These are phyloP conservation scores for Urocynchramus pylzowi DNA, from an alignment of 2,113 vertebrate species.

Conservation along the genomic window DNA sequence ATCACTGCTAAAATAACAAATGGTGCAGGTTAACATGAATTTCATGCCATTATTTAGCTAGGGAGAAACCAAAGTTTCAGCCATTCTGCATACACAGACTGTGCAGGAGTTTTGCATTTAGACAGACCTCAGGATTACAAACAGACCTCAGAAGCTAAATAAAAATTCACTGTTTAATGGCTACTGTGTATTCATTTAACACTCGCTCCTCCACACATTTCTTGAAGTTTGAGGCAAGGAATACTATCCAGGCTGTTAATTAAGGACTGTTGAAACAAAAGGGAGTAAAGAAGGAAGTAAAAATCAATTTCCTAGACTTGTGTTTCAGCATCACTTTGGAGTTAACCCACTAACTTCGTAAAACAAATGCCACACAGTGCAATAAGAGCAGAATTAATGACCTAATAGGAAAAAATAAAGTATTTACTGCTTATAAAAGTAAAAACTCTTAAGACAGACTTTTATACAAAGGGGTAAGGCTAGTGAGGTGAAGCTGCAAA, in stretches of 20 bases:
- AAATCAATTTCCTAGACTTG: conserved; percentile 29
- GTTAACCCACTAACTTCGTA: neutral
- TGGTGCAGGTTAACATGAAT: neutral
- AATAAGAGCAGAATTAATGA: conserved; percentile 22
- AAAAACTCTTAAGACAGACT: neutral
- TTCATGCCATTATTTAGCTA: neutral
- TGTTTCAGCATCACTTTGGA: conserved; percentile 15
- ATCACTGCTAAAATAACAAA: conserved; percentile 37
- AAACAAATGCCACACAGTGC: conserved; percentile 6
- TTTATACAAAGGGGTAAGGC: neutral
- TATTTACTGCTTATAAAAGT: conserved; percentile 12
- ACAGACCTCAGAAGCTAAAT: neutral
- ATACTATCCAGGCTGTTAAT: conserved; percentile 7
- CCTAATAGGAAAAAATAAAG: conserved; percentile 19
- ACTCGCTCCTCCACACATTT: neutral
- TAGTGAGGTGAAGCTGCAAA: neutral
- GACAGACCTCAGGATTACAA: neutral
- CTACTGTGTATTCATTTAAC: neutral
- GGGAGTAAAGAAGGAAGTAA: neutral
- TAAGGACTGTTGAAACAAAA: conserved; percentile 24
- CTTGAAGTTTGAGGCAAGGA: neutral
- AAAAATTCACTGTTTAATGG: neutral
- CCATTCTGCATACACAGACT: neutral
- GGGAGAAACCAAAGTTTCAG: neutral
- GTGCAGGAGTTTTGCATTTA: neutral